A percentile compares a stretch with the other conserved stretches of the same genome.
Evolutionary conservation across 2,113 vertebrate genomes (phyloP).

Genomic region (Mesitornis unicolor): DNA sequence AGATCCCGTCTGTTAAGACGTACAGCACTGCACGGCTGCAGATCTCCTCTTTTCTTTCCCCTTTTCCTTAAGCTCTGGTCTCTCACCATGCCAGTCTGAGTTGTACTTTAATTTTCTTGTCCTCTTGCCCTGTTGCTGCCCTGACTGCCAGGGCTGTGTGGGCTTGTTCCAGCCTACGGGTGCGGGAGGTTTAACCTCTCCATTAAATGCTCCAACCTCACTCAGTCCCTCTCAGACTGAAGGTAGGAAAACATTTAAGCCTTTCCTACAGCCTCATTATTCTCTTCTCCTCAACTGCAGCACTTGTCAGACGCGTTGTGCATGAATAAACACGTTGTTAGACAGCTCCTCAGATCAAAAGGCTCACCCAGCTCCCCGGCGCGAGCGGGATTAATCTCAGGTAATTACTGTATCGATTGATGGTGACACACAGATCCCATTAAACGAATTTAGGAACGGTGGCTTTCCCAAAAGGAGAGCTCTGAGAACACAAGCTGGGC

Average conservation of each 20-base stretch:
- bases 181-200: slow-evolving; percentile 28
- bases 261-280: slow-evolving; percentile 49
- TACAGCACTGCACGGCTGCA: not conserved
- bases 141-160: not conserved
- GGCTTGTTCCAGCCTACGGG: not conserved
- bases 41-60: not conserved
- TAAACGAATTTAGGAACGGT: slow-evolving; percentile 46
- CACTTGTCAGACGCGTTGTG: slow-evolving; percentile 60
- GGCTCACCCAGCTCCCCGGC: slow-evolving; percentile 67
- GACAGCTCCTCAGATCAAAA: slow-evolving; percentile 69
- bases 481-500: not conserved
- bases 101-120: not conserved
- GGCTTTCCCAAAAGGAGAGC: not conserved
- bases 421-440: slow-evolving; percentile 66
- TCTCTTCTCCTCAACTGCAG: slow-evolving; percentile 43
- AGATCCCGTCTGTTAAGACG: not conserved
- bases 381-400: slow-evolving; percentile 65
- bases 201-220: slow-evolving; percentile 28
- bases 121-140: not conserved
- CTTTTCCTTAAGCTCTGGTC: not conserved
- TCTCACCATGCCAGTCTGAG: not conserved
- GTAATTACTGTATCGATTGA: slow-evolving; percentile 69
- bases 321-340: slow-evolving; percentile 67
- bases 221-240: not conserved
- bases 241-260: not conserved